These are phyloP conservation scores for Drosophila truncata DNA, from an alignment of 1,140 invertebrate genomes.

Conservation along the genomic window DNA sequence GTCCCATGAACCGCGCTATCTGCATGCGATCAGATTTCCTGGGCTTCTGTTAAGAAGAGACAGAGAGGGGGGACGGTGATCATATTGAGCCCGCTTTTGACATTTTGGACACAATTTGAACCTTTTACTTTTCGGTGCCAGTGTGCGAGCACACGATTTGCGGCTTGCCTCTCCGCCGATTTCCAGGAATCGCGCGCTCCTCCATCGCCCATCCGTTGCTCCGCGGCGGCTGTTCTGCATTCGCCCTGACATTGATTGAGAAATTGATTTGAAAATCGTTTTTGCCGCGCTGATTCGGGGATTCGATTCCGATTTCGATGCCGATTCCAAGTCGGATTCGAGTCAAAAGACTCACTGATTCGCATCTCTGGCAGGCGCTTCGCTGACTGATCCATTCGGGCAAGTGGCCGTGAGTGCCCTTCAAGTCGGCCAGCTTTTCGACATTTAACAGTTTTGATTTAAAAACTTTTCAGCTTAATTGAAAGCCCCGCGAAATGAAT, in stretches of 20 bases:
- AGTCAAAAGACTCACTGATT: constrained; percentile 39
- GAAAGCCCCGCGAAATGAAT: constrained; percentile 25
- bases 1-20: constrained; percentile 60
- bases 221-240: constrained; percentile 24
- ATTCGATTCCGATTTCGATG: constrained; percentile 40
- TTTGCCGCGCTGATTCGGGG: constrained; percentile 43
- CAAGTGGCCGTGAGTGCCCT: constrained; percentile 34
- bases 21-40: constrained; percentile 84
- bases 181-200: constrained; percentile 59
- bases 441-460: constrained; percentile 48
- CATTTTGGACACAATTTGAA: constrained; percentile 84
- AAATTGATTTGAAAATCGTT: constrained; percentile 83
- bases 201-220: not conserved
- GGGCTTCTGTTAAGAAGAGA: constrained; percentile 69
- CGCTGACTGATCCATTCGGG: constrained; percentile 39
- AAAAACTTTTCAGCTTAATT: constrained; percentile 60
- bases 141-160: constrained; percentile 68
- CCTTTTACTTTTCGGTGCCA: constrained; percentile 73
- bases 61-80: constrained; percentile 36
- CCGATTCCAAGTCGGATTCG: constrained; percentile 53
- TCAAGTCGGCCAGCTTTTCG: constrained; percentile 13
- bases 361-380: constrained; percentile 52
- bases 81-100: constrained; percentile 83
- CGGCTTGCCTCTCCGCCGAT: constrained; percentile 15
- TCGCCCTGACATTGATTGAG: constrained; percentile 79